These are phyloP conservation scores for Eupsittula cactorum DNA, from an alignment of 2,113 vertebrate genomes.

Conservation along the genomic window DNA sequence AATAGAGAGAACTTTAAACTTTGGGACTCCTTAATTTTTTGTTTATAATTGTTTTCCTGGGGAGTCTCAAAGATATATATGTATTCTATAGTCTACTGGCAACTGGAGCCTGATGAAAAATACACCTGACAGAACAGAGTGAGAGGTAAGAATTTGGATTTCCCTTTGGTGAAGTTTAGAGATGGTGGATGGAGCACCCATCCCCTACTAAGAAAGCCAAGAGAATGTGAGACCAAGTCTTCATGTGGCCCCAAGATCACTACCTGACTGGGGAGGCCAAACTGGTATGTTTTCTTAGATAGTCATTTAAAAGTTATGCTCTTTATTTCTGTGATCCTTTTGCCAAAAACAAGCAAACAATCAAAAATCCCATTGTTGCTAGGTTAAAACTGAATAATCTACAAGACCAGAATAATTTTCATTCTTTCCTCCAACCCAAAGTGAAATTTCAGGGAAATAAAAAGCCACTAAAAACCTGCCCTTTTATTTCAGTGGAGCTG, in stretches of 20 bases:
- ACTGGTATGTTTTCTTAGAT: not conserved
- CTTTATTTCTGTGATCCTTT: not conserved
- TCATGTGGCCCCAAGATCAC: rapidly evolving
- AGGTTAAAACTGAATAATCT: not conserved
- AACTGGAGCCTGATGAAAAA: not conserved
- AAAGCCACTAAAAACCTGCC: not conserved
- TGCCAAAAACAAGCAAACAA: not conserved
- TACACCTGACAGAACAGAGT: too few relatives aligned
- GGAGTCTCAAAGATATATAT: not conserved
- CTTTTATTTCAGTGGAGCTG: not conserved
- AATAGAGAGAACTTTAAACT: too few relatives aligned
- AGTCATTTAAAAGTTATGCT: rapidly evolving
- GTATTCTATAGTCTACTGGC: rapidly evolving
- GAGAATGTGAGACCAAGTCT: not conserved
- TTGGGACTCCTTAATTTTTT: not conserved
- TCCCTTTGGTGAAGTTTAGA: not conserved
- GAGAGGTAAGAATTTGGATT: not conserved
- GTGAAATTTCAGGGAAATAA: not conserved
- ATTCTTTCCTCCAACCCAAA: not conserved
- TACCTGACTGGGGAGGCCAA: rapidly evolving
- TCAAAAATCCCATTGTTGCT: not conserved
- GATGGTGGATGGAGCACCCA: not conserved
- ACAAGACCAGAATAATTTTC: not conserved
- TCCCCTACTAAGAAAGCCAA: not conserved
- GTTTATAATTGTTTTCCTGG: not conserved